Evolutionary conservation across 2,113 vertebrate species (phyloP).

Genomic region (Alligator sinensis): DNA sequence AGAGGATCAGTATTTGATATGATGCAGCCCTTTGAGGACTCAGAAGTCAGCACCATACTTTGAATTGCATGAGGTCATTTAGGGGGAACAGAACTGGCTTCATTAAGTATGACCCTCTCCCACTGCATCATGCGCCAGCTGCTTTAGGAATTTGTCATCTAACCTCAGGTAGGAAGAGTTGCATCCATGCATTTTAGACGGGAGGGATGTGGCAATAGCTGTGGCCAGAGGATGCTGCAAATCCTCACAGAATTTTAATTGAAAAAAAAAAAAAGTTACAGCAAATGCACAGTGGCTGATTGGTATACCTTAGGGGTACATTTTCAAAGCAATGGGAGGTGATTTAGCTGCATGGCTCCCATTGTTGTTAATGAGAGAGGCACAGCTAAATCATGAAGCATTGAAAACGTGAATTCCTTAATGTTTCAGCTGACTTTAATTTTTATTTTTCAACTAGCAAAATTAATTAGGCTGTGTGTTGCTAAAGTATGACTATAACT

Average conservation of each 20-base stretch:
- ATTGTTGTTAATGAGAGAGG: conserved; percentile 73
- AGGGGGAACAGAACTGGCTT: neutral
- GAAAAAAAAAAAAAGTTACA: conserved; percentile 26
- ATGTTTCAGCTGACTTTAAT: conserved; percentile 76
- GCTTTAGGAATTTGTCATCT: neutral
- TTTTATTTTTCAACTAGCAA: conserved; percentile 80
- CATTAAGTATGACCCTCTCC: neutral
- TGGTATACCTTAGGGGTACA: conserved; percentile 76
- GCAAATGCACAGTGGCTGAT: conserved; percentile 59
- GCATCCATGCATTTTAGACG: conserved; percentile 64
- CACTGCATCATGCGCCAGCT: neutral
- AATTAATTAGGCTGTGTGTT: conserved; percentile 75
- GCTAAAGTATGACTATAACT: conserved; percentile 52
- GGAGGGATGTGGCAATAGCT: conserved; percentile 20
- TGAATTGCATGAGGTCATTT: neutral
- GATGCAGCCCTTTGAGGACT: neutral
- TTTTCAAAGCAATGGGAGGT: conserved; percentile 73
- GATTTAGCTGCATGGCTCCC: conserved; percentile 73
- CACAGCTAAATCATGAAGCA: conserved; percentile 68
- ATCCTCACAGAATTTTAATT: conserved; percentile 61
- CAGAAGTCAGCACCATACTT: neutral
- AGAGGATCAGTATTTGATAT: neutral
- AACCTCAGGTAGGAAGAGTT: neutral
- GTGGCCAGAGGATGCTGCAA: neutral
- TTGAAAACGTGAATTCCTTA: conserved; percentile 73